These are phyloP conservation scores for Cerastis leucographa DNA, from an alignment of 2,888 invertebrate species.

Conservation along the genomic window DNA sequence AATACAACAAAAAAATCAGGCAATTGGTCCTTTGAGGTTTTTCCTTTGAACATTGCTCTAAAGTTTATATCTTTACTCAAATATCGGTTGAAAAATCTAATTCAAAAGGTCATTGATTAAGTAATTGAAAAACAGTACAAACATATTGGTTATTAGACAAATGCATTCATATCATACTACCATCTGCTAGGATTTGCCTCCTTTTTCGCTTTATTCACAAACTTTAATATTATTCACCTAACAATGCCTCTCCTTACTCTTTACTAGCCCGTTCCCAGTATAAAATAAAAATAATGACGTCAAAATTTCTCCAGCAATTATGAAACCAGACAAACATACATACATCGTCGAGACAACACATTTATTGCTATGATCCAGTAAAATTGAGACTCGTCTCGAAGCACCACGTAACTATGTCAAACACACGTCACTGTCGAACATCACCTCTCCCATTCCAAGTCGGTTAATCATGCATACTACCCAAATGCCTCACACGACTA, in stretches of 20 bases:
- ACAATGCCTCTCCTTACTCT: background rate
- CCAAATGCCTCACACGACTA: constrained; percentile 39
- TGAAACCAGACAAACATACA: constrained; percentile 3
- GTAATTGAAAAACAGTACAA: background rate
- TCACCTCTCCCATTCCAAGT: constrained; percentile 37
- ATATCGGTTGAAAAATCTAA: background rate
- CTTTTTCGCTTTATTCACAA: background rate
- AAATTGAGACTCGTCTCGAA: constrained; percentile 33
- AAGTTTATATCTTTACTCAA: background rate
- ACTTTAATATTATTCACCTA: background rate
- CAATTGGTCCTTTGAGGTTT: background rate
- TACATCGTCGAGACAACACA: constrained; percentile 24
- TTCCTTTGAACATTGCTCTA: background rate
- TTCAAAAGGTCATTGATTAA: background rate
- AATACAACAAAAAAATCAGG: background rate
- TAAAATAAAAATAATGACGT: constrained; percentile 2
- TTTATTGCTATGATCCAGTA: constrained; percentile 21
- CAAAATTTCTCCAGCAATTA: constrained; percentile 40
- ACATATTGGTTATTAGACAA: background rate
- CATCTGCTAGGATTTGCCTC: background rate
- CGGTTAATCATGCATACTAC: constrained; percentile 34
- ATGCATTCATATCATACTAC: background rate
- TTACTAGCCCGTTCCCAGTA: background rate
- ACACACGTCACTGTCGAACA: constrained; percentile 26
- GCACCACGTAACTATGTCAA: constrained; percentile 25